Evolutionary conservation across 2,888 invertebrate genomes (phyloP).

Genomic region (Hemicrepidius hirtus): DNA sequence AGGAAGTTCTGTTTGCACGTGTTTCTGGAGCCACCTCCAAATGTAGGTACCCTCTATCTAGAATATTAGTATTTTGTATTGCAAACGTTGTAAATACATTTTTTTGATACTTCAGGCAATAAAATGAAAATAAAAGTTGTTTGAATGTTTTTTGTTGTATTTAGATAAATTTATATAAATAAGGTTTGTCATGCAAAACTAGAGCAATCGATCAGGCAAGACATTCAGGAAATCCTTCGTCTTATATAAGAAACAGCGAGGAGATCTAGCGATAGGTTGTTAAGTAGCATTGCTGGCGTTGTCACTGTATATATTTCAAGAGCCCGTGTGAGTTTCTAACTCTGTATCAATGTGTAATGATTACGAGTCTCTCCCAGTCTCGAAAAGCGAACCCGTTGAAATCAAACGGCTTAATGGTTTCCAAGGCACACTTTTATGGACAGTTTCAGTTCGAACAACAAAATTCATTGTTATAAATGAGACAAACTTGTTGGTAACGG

Average conservation of each 20-base stretch:
- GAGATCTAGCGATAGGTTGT: constrained; percentile 26
- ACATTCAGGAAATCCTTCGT: constrained; percentile 22
- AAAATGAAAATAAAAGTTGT: neutral
- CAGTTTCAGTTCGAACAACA: constrained; percentile 25
- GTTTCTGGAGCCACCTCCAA: no score
- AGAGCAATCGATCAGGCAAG: constrained; percentile 19
- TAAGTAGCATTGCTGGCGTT: constrained; percentile 30
- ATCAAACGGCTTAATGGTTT: constrained; percentile 33
- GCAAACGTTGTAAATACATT: no score
- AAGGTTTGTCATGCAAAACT: constrained; percentile 11
- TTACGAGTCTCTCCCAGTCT: constrained; percentile 22
- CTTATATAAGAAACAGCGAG: constrained; percentile 12
- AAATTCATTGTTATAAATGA: constrained; percentile 31
- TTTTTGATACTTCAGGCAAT: neutral
- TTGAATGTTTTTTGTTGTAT: no score
- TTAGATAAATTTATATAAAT: constrained; percentile 5
- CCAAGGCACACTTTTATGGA: constrained; percentile 32
- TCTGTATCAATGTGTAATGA: constrained; percentile 33
- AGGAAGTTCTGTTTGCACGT: no score
- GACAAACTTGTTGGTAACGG: neutral
- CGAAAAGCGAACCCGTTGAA: constrained; percentile 20
- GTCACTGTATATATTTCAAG: constrained; percentile 37
- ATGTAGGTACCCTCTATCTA: no score
- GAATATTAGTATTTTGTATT: no score
- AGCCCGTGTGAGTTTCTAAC: constrained; percentile 33